Evolutionary conservation across 2,113 vertebrate genomes (phyloP).

Genomic region (human (Homo sapiens)): DNA sequence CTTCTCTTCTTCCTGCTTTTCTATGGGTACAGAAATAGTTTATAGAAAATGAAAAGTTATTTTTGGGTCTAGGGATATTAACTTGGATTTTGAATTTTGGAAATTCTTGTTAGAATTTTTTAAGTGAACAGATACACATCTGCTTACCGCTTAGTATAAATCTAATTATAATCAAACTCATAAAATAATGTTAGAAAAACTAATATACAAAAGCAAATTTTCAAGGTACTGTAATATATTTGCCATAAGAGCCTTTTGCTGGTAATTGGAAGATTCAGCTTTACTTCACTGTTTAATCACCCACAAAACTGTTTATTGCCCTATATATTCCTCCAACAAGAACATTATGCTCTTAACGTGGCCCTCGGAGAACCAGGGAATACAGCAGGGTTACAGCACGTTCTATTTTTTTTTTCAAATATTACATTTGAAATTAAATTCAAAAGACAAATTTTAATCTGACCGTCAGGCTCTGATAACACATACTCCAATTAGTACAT

Average conservation of each 20-base stretch:
- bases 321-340: conserved; percentile 64
- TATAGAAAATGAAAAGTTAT: conserved; percentile 56
- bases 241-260: conserved; percentile 44
- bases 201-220: conserved; percentile 63
- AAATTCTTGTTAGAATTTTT: conserved; percentile 45
- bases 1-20: conserved; percentile 33
- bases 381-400: not conserved
- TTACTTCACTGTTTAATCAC: conserved; percentile 63
- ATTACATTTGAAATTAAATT: not conserved
- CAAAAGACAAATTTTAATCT: conserved; percentile 5
- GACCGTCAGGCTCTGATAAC: not conserved
- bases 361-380: conserved; percentile 28
- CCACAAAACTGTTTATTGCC: conserved; percentile 64
- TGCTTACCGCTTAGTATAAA: conserved; percentile 46
- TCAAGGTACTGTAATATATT: conserved; percentile 16
- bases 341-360: conserved; percentile 54
- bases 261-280: conserved; percentile 52
- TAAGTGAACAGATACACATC: conserved; percentile 16
- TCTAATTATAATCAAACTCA: conserved; percentile 59
- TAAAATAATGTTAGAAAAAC: conserved; percentile 61
- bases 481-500: not conserved
- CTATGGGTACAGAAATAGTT: conserved; percentile 43
- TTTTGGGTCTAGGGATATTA: conserved; percentile 48
- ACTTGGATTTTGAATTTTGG: conserved; percentile 50
- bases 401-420: not conserved